Base-by-base conservation (phyloP, 1,140 invertebrate species). In the Chionoecetes opilio region DNA sequence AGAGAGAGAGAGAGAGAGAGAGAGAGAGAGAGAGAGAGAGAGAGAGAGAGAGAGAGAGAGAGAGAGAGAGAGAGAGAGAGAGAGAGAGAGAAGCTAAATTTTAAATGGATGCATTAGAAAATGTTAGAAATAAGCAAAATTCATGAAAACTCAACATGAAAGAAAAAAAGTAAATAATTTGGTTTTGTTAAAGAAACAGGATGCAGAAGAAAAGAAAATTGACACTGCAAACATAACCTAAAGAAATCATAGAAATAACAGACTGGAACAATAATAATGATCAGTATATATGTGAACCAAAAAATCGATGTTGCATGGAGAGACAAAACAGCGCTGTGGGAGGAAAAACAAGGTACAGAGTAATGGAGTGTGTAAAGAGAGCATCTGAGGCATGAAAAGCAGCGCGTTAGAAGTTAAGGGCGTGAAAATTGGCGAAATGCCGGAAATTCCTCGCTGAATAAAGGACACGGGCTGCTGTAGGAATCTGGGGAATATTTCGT, bases 31-130 rank as follows among this genome's bases (percentile, higher is more conserved):
- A 37, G 37, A 90, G 34, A 90, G 37, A 90, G 34, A 91, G 1
- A 91, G n/a, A 91, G 2, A 91, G 89, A 91, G 8, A 91, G 89
- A 91, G 21, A 91, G 89, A 53, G 89, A 91, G 89, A 53, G 89
- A 1, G 89, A 90, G 34, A 90, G 37, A 90, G 34, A 91, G 1
- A 91, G n/a, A 91, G 2, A 91, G 89, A 91, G 8, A 91, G 89
- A 91, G 21, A 91, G 89, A 53, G 89, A 91, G 89, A 53, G 89
- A 1, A 38, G n/a, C n/a, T n/a, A n/a, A n/a, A n/a, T n/a, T n/a
- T n/a, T n/a, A n/a, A n/a, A n/a, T n/a, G n/a, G n/a, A n/a, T n/a
- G n/a, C n/a, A n/a, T n/a, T n/a, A 41, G 14, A 53, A 53, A 53
- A 53, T 17, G 11, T 53, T 53, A 53, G 11, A 9, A 53, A 53